Percentiles rank a stretch among this genome's conserved stretches.
Conservation (phyloP, 53 echinoderm and acorn worm genomes). For the Paracentrotus lividus region DNA sequence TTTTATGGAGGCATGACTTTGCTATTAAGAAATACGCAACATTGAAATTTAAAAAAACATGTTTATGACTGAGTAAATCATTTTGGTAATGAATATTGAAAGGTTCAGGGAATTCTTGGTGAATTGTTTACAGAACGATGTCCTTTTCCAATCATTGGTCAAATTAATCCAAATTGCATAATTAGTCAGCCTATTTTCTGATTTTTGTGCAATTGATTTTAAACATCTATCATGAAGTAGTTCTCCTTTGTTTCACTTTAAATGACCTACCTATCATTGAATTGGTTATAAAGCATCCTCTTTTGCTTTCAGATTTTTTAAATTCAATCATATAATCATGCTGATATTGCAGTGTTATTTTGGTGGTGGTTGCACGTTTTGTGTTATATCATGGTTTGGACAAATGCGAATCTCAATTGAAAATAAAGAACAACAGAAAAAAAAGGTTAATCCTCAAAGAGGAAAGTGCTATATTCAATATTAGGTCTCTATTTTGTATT, state of each 20-base stretch:
- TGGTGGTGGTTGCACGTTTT: background rate
- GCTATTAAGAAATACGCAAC: background rate
- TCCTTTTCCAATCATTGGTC: background rate
- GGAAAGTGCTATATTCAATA: too few species aligned
- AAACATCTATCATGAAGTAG: background rate
- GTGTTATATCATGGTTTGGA: background rate
- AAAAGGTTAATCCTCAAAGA: background rate
- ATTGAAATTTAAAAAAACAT: background rate
- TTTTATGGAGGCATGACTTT: too few species aligned
- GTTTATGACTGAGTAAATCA: background rate
- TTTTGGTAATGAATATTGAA: background rate
- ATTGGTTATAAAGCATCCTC: background rate
- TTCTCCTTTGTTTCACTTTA: too few species aligned
- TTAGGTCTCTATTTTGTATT: too few species aligned
- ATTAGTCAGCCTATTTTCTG: background rate
- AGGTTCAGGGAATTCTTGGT: background rate
- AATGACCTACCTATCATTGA: background rate
- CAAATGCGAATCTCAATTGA: background rate
- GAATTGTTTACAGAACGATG: background rate
- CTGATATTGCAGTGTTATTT: conserved; percentile 19
- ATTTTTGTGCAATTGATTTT: background rate
- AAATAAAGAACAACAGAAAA: background rate
- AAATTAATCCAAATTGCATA: background rate
- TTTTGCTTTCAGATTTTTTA: background rate
- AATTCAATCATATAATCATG: background rate